Percentiles rank a stretch among this genome's conserved stretches.
Conservation (phyloP, 2,888 invertebrate genomes). For the Tenthredo notha region DNA sequence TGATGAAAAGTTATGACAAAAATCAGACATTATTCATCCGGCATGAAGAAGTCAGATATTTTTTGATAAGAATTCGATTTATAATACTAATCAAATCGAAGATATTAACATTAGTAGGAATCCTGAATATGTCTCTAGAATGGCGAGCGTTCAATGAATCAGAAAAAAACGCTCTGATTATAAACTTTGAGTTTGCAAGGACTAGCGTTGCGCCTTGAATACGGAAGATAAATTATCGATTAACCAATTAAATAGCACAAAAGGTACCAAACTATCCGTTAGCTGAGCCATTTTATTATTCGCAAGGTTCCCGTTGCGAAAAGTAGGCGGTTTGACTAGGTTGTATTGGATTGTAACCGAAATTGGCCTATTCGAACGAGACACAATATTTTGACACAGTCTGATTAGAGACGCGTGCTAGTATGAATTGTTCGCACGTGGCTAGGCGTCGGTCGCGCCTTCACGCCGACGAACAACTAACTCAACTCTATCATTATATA, state of each 20-base stretch:
- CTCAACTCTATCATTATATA: conserved; percentile 11
- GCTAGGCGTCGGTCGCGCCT: conserved; percentile 39
- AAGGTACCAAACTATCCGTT: conserved; percentile 27
- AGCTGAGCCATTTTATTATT: conserved; percentile 42
- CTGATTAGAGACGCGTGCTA: conserved; percentile 48
- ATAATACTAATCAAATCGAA: background rate
- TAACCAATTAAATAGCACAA: background rate
- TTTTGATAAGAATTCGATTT: background rate
- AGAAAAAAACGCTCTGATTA: conserved; percentile 22
- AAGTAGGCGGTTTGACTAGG: conserved; percentile 46
- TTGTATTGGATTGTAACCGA: conserved; percentile 58
- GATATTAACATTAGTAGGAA: background rate
- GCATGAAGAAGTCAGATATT: background rate
- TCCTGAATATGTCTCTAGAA: background rate
- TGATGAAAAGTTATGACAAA: background rate
- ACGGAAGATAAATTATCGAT: conserved; percentile 34
- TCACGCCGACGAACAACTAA: conserved; percentile 22
- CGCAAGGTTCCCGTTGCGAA: background rate
- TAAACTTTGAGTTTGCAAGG: background rate
- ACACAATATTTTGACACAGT: conserved; percentile 61
- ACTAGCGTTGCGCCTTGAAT: background rate
- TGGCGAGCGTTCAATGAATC: background rate
- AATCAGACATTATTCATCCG: background rate
- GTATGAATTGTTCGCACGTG: conserved; percentile 47
- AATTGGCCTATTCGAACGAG: conserved; percentile 74